Evolutionary conservation across 2,888 invertebrate genomes (phyloP).

Genomic region (Agrotis ipsilon): DNA sequence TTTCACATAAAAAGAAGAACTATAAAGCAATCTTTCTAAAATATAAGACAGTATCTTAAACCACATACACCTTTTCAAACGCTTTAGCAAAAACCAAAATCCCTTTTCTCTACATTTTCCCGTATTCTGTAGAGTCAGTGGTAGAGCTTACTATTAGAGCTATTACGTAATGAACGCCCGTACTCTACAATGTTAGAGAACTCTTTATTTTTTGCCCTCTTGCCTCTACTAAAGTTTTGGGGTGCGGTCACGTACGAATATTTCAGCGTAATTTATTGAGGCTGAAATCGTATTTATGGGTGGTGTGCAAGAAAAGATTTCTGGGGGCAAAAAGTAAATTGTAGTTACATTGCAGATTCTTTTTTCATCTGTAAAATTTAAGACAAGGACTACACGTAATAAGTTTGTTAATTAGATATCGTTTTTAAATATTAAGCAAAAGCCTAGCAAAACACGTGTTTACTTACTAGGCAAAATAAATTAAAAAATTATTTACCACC

Average conservation of each 20-base stretch:
- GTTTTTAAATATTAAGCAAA: no score
- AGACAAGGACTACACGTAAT: no score
- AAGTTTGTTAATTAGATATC: no score
- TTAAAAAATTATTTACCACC: no score
- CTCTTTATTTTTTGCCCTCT: conserved; percentile 35
- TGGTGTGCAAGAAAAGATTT: conserved; percentile 14
- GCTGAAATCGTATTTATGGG: conserved; percentile 29
- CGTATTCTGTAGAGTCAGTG: conserved; percentile 26
- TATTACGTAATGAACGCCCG: conserved; percentile 56
- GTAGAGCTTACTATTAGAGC: conserved; percentile 39
- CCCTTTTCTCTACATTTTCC: conserved; percentile 5
- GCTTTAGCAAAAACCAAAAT: conserved; percentile 42
- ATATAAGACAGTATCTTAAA: conserved; percentile 5
- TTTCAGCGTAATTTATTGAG: conserved; percentile 34
- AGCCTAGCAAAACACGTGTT: no score
- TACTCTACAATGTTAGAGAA: conserved; percentile 39
- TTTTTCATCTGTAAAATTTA: no score
- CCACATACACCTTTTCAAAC: conserved; percentile 28
- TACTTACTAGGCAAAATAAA: no score
- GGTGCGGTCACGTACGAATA: conserved; percentile 37
- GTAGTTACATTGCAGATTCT: not conserved
- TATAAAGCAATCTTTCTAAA: not conserved
- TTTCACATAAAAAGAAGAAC: not conserved
- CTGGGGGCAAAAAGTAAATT: not conserved
- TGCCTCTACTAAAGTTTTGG: conserved; percentile 26